Percentiles rank a stretch among this genome's conserved stretches.
Evolutionary conservation across 1,140 invertebrate genomes (phyloP).

Genomic region (Bombyx mori): DNA sequence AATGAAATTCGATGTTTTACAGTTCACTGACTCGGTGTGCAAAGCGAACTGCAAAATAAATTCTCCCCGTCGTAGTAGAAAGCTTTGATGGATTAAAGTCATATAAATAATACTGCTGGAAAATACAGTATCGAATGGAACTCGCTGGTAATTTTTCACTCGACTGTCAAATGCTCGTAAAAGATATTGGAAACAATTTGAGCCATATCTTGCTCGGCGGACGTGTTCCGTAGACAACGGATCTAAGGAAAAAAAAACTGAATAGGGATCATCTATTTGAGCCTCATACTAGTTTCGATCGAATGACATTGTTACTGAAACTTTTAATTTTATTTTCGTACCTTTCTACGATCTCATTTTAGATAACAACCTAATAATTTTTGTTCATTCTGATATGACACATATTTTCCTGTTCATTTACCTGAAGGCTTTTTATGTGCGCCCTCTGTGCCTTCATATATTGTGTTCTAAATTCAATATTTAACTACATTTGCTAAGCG

Average conservation of each 20-base stretch:
- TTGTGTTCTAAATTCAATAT: too few relatives aligned
- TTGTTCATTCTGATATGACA: slow-evolving; percentile 1
- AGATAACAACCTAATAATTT: neutral
- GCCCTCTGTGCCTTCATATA: too few relatives aligned
- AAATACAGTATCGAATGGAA: slow-evolving; percentile 16
- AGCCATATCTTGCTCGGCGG: slow-evolving; percentile 35
- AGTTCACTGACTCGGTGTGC: too few relatives aligned
- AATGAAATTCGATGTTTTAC: too few relatives aligned
- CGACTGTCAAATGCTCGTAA: slow-evolving; percentile 52
- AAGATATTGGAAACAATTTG: slow-evolving; percentile 63
- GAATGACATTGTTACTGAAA: slow-evolving; percentile 15
- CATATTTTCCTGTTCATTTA: neutral
- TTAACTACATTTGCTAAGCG: too few relatives aligned
- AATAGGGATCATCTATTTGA: slow-evolving; percentile 25
- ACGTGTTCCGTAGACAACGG: slow-evolving; percentile 21
- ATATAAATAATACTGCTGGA: slow-evolving; percentile 39
- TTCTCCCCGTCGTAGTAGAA: too few relatives aligned
- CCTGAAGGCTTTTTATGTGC: neutral
- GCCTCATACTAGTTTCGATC: slow-evolving; percentile 11
- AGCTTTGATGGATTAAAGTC: slow-evolving; percentile 5
- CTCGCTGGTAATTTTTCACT: slow-evolving; percentile 38
- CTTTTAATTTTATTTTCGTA: slow-evolving; percentile 4
- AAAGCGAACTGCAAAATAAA: too few relatives aligned
- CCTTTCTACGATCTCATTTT: slow-evolving; percentile 1
- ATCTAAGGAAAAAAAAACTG: slow-evolving; percentile 27